Percentiles rank a stretch among this genome's conserved stretches.
Evolutionary conservation across 2,113 vertebrate species (phyloP).

Genomic region (Setophaga coronata): DNA sequence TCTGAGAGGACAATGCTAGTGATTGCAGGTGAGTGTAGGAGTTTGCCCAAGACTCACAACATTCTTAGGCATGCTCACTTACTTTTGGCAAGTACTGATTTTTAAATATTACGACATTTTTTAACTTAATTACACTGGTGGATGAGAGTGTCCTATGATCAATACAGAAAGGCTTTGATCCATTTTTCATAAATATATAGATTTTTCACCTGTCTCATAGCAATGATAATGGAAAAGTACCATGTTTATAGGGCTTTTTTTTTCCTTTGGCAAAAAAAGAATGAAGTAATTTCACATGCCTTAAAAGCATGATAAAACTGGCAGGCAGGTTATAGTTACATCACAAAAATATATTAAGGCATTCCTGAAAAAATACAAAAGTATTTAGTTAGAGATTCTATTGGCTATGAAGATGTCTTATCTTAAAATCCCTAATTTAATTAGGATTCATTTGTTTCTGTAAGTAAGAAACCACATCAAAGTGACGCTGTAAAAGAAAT

Average conservation of each 20-base stretch:
- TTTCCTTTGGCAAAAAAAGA: not conserved
- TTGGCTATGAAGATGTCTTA: not conserved
- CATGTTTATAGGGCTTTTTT: rapidly evolving
- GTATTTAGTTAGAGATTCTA: not conserved
- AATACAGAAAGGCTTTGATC: not conserved
- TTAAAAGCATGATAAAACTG: not conserved
- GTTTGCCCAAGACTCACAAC: not conserved
- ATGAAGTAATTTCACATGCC: not conserved
- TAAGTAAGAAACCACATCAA: not conserved
- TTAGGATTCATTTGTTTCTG: not conserved
- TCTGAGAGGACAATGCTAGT: not conserved
- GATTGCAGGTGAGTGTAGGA: not conserved
- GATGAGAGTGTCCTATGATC: not conserved
- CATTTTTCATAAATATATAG: not conserved
- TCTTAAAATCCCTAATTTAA: not conserved
- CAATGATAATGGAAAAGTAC: not conserved
- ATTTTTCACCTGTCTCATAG: not conserved
- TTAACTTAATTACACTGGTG: not conserved
- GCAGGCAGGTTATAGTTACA: not conserved
- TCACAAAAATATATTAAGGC: not conserved
- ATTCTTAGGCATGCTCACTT: not conserved
- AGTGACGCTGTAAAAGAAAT: not conserved
- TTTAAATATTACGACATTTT: not conserved
- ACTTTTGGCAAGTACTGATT: not conserved
- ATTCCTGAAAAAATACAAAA: not conserved